Conservation (phyloP, 2,888 invertebrate genomes). For the Andrena trimmerana region DNA sequence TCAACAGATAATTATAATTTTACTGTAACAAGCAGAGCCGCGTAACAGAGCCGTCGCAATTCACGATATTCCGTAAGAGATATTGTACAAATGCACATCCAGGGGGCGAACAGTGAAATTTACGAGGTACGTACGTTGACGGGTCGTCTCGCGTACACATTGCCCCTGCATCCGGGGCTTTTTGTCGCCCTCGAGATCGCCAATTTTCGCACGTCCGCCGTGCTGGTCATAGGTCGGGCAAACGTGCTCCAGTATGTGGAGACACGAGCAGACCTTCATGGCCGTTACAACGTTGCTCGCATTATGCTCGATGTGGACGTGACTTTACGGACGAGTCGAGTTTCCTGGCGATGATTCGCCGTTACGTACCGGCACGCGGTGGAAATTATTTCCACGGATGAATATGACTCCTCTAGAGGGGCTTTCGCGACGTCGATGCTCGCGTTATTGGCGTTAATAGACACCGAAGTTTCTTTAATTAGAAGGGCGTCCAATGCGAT, state of each 20-base stretch:
- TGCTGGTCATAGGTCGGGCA: conserved; percentile 1
- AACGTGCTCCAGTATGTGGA: conserved; percentile 7
- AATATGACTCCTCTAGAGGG: conserved; percentile 44
- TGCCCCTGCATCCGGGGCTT: conserved; percentile 11
- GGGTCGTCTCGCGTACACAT: conserved; percentile 19
- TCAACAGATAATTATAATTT: conserved; percentile 49
- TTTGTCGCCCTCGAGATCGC: conserved; percentile 28
- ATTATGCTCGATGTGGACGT: conserved; percentile 53
- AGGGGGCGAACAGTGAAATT: conserved; percentile 35
- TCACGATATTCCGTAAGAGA: conserved; percentile 13
- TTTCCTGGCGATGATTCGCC: not conserved
- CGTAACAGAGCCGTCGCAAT: conserved; percentile 41
- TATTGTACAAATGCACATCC: not conserved
- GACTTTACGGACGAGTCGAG: conserved; percentile 37
- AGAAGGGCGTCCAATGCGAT: conserved; percentile 22
- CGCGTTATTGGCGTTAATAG: conserved; percentile 66
- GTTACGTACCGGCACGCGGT: not conserved
- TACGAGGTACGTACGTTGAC: conserved; percentile 18
- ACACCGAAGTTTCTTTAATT: conserved; percentile 61
- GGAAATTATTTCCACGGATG: conserved; percentile 28
- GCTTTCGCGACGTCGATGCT: conserved; percentile 54
- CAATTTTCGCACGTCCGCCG: conserved; percentile 44
- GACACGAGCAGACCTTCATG: conserved; percentile 26
- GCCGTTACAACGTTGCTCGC: conserved; percentile 26
- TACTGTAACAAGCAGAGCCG: conserved; percentile 37